These are phyloP conservation scores for Belgica antarctica DNA, from an alignment of 2,888 invertebrate species.

Conservation along the genomic window DNA sequence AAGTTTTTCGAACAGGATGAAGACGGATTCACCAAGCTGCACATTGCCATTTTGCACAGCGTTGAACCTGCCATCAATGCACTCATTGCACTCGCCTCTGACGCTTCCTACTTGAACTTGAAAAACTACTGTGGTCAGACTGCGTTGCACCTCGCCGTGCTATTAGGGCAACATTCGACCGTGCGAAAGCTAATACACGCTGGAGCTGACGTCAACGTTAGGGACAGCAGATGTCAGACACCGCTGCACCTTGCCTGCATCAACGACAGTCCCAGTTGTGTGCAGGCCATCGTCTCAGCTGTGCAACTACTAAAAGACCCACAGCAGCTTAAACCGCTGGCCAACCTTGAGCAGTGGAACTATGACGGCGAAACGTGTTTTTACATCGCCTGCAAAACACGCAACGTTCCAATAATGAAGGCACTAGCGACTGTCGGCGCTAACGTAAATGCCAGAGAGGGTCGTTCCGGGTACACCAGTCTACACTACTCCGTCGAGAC, in stretches of 20 bases:
- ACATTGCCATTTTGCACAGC: slow-evolving; percentile 33
- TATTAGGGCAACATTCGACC: not conserved
- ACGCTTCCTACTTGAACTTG: slow-evolving; percentile 8
- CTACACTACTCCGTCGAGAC: slow-evolving; percentile 28
- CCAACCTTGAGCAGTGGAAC: slow-evolving; percentile 39
- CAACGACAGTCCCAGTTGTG: not conserved
- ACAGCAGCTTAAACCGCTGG: not conserved
- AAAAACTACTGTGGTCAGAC: slow-evolving; percentile 16
- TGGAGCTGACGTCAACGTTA: slow-evolving; percentile 22
- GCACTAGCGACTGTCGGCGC: slow-evolving; percentile 32
- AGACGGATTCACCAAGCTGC: slow-evolving; percentile 28
- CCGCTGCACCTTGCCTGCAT: slow-evolving; percentile 28
- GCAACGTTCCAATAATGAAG: slow-evolving; percentile 25
- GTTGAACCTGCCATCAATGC: slow-evolving; percentile 14
- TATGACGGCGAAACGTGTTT: slow-evolving; percentile 36
- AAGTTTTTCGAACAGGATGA: slow-evolving; percentile 36
- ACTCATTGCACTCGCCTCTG: slow-evolving; percentile 16
- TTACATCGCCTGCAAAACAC: slow-evolving; percentile 11
- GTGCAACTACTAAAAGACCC: not conserved
- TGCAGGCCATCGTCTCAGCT: slow-evolving; percentile 17
- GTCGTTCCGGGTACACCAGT: slow-evolving; percentile 20
- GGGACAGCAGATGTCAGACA: slow-evolving; percentile 34
- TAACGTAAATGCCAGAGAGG: slow-evolving; percentile 34
- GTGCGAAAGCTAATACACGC: slow-evolving; percentile 27
- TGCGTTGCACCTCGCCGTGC: slow-evolving; percentile 30